phyloP scores from a whole-genome alignment of 30 jellyfish, hydroid and myxozoan species.

The Chrysaora quinquecirrha region DNA sequence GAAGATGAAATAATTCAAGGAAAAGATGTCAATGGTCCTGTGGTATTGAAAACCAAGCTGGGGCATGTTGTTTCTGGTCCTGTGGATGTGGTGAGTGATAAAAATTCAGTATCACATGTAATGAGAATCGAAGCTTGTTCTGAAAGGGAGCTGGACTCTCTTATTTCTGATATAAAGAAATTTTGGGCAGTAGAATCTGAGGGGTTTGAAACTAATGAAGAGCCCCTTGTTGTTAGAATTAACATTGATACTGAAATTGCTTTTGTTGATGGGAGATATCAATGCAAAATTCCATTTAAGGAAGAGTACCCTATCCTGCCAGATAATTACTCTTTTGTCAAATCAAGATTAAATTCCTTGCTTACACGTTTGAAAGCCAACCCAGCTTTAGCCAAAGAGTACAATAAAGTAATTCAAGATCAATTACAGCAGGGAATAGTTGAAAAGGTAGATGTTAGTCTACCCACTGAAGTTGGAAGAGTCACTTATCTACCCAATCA shows the following conservation, averaged over 20 bases:
- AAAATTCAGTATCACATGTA: background rate
- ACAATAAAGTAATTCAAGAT: background rate
- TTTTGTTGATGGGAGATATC: background rate
- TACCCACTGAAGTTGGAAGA: too few species aligned
- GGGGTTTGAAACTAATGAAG: background rate
- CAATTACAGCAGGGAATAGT: background rate
- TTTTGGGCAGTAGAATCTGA: background rate
- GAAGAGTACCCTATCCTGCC: background rate
- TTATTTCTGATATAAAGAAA: background rate
- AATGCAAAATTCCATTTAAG: background rate
- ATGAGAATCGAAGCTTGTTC: background rate
- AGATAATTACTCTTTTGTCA: too few species aligned
- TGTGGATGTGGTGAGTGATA: background rate
- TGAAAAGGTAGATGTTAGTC: too few species aligned
- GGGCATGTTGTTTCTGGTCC: conserved; percentile 47
- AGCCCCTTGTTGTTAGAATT: background rate
- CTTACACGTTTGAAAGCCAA: too few species aligned
- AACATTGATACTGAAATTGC: background rate
- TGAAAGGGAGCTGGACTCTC: background rate
- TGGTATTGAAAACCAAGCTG: conserved; percentile 21
- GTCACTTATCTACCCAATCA: too few species aligned
- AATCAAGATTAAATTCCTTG: too few species aligned
- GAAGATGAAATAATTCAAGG: conserved; percentile 29
- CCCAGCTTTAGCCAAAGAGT: background rate
- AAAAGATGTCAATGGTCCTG: conserved; percentile 10